A percentile compares a stretch with the other conserved stretches of the same genome.
Conservation (phyloP, 2,797 vertebrate species). For the Pachyuromys duprasi region DNA sequence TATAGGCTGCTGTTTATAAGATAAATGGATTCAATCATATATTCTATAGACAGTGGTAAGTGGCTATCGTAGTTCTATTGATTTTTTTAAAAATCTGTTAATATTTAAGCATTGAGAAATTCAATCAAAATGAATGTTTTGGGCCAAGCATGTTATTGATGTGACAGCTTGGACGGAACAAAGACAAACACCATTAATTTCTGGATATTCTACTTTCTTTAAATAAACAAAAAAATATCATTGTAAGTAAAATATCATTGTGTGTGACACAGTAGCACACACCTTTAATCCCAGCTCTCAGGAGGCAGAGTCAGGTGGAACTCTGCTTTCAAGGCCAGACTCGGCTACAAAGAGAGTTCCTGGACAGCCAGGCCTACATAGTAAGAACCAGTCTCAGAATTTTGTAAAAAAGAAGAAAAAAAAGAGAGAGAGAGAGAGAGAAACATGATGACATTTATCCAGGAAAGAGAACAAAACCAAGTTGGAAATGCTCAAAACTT, state of each 20-base stretch:
- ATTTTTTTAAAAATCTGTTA: slow-evolving; percentile 21
- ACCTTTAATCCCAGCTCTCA: neutral
- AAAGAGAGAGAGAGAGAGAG: neutral
- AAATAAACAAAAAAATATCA: slow-evolving; percentile 12
- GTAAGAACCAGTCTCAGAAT: neutral
- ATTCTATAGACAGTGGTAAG: neutral
- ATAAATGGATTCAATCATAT: neutral
- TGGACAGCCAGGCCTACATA: neutral
- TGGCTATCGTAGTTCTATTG: neutral
- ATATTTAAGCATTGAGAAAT: neutral
- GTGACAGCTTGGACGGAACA: slow-evolving; percentile 32
- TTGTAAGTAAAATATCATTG: neutral
- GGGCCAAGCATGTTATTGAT: neutral
- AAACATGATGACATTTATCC: neutral
- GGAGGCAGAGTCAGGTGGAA: neutral
- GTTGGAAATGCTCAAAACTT: neutral
- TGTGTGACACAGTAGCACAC: neutral
- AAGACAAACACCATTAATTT: slow-evolving; percentile 11
- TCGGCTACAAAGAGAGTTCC: neutral
- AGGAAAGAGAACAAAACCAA: slow-evolving; percentile 51
- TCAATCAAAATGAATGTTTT: slow-evolving; percentile 6
- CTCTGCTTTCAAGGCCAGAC: neutral
- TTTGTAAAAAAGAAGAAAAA: neutral
- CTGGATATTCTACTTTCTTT: slow-evolving; percentile 4
- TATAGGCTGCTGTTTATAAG: neutral